Conservation (phyloP, 2,888 invertebrate species). For the Disparrhopalites patrizii region DNA sequence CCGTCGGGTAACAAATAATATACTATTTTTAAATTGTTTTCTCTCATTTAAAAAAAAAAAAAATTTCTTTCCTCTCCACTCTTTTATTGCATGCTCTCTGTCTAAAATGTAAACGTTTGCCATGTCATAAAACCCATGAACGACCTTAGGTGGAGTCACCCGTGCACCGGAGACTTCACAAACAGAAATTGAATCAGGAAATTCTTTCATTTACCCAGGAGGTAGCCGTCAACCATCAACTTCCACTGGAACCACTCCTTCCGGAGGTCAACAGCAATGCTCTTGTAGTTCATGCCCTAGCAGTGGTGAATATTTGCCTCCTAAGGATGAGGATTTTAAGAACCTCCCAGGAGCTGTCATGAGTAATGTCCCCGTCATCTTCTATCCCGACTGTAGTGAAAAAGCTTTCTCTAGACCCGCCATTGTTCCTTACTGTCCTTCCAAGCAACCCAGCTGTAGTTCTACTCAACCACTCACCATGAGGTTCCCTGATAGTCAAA, state of each 20-base stretch:
- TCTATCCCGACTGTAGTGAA: slow-evolving; percentile 45
- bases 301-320: not conserved
- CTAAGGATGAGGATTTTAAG: slow-evolving; percentile 38
- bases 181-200: slow-evolving; percentile 14
- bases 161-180: not conserved
- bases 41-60: too few species aligned
- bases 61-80: not conserved
- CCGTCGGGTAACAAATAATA: too few species aligned
- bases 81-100: not conserved
- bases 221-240: not conserved
- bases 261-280: slow-evolving; percentile 4
- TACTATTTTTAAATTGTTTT: too few species aligned
- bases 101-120: not conserved
- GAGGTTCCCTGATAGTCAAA: slow-evolving; percentile 35
- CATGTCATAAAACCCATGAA: too few species aligned
- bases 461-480: slow-evolving; percentile 37
- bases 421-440: slow-evolving; percentile 46
- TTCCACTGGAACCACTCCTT: slow-evolving; percentile 1
- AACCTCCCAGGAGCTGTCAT: slow-evolving; percentile 45
- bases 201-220: slow-evolving; percentile 11
- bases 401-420: slow-evolving; percentile 45
- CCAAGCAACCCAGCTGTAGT: slow-evolving; percentile 33
- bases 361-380: slow-evolving; percentile 44
- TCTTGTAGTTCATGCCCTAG: slow-evolving; percentile 29
- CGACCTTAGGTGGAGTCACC: not conserved